Base-by-base conservation (phyloP, 2,113 vertebrate genomes). In the Myrmecobius fasciatus region DNA sequence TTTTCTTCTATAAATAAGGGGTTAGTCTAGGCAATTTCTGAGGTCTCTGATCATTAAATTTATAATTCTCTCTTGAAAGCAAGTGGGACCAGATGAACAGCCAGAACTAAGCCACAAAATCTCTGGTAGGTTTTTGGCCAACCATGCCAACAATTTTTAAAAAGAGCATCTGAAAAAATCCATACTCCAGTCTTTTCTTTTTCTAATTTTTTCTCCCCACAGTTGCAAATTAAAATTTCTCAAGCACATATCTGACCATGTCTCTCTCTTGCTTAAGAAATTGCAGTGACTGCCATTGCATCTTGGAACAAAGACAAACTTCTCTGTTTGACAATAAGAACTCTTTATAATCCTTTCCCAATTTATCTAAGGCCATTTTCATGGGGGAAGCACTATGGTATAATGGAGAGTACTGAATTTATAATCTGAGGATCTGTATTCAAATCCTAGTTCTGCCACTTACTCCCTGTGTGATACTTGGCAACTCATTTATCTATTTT, bases 341-440 rank as follows among this genome's bases (percentile, higher is more conserved):
- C 11, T 11, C 2, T 67, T 75, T 17, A 75, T 75, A 20, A 75
- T 75, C 17, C 20, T 14, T 2, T 4, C 20, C 17, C 60, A 75
- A 75, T n/a, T 75, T 75, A 75, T n/a, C 60, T 75, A n/a, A n/a
- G 14, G n/a, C 60, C 36, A 75, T 75, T 75, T 75, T n/a, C 60
- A 17, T 75, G 60, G 14, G 12, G 60, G 20, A 75, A 75, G 4
- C 14, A n/a, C 12, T 75, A 17, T 54, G 36, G 12, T 5, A 36
- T 1, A 26, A 25, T 4, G 25, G 89, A 36, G 1, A 14, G 22
- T 6, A 0, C 10, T n/a, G 25, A 26, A 2, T 54, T n/a, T 67
- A 51, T 36, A 31, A n/a, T 6, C 25, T 6, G 6, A 2, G 12
- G 0, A 36, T 0, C 88, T 1, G 90, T 36, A n/a, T 89, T 25